Conservation (phyloP, 2,888 invertebrate genomes). For the Stenoptilia bipunctidactyla region DNA sequence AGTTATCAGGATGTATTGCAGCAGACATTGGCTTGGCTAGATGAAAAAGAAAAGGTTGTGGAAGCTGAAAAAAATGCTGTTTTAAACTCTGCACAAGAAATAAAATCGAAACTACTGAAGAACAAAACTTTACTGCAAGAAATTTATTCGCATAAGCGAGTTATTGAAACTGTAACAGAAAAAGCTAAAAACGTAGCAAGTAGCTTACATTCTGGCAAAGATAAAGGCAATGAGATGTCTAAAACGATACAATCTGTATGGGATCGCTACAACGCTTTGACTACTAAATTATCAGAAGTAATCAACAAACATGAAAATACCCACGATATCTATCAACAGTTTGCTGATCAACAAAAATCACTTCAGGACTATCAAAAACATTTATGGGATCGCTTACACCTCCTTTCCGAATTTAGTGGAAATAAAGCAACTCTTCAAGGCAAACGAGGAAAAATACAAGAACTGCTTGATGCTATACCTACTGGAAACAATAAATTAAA, state of each 20-base stretch:
- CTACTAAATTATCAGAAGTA: constrained; percentile 74
- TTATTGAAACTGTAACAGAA: constrained; percentile 90
- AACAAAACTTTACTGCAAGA: constrained; percentile 91
- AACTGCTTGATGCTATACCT: constrained; percentile 82
- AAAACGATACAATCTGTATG: constrained; percentile 80
- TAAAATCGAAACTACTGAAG: constrained; percentile 85
- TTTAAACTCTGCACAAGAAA: constrained; percentile 86
- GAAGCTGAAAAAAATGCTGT: constrained; percentile 78
- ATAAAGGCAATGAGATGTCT: constrained; percentile 74
- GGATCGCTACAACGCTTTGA: constrained; percentile 80
- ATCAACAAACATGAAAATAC: constrained; percentile 82
- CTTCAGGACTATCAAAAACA: constrained; percentile 93
- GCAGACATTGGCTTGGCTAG: constrained; percentile 88
- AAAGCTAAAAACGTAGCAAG: constrained; percentile 82
- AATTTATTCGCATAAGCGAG: constrained; percentile 88
- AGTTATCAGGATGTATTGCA: constrained; percentile 89
- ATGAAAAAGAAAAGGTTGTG: constrained; percentile 84
- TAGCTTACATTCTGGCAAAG: constrained; percentile 66
- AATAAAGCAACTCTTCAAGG: constrained; percentile 88
- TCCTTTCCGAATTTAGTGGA: constrained; percentile 88
- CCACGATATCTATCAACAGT: constrained; percentile 86
- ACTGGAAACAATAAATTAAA: constrained; percentile 84
- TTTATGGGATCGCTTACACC: constrained; percentile 87
- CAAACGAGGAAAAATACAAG: constrained; percentile 82
- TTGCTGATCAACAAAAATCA: constrained; percentile 86